A percentile compares a stretch with the other conserved stretches of the same genome.
Conservation (phyloP, 2,797 vertebrate genomes). For the Sebastes trivittatus region DNA sequence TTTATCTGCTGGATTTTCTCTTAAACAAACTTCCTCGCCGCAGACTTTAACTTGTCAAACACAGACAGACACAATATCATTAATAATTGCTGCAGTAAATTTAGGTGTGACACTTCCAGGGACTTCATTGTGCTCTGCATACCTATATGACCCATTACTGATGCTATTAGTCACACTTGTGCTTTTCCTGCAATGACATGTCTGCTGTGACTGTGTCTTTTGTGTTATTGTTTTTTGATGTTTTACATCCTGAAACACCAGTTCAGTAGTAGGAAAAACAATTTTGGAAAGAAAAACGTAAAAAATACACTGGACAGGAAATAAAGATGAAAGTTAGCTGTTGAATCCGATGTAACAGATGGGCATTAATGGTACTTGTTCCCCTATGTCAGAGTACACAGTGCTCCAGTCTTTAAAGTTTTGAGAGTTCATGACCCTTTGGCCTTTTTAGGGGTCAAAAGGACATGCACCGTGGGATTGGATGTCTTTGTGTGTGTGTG, state of each 20-base stretch:
- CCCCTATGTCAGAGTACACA: conserved; percentile 14
- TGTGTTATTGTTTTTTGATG: not conserved
- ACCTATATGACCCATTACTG: not conserved
- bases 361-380: not conserved
- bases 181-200: not conserved
- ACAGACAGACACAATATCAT: not conserved
- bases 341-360: conserved; percentile 23
- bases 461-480: conserved; percentile 3
- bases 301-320: conserved; percentile 6
- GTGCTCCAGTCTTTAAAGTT: conserved; percentile 37
- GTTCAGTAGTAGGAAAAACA: not conserved
- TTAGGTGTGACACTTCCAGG: not conserved
- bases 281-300: not conserved
- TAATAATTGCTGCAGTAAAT: not conserved
- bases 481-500: not conserved
- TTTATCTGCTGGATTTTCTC: not conserved
- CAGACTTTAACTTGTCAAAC: conserved; percentile 1
- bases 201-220: not conserved
- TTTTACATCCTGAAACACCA: too few relatives aligned
- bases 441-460: conserved; percentile 28
- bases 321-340: not conserved
- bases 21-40: not conserved
- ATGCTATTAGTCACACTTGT: not conserved
- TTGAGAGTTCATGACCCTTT: conserved; percentile 23
- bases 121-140: not conserved